Base-by-base conservation (phyloP, 2,888 invertebrate genomes). In the Muschampia plurimacula region DNA sequence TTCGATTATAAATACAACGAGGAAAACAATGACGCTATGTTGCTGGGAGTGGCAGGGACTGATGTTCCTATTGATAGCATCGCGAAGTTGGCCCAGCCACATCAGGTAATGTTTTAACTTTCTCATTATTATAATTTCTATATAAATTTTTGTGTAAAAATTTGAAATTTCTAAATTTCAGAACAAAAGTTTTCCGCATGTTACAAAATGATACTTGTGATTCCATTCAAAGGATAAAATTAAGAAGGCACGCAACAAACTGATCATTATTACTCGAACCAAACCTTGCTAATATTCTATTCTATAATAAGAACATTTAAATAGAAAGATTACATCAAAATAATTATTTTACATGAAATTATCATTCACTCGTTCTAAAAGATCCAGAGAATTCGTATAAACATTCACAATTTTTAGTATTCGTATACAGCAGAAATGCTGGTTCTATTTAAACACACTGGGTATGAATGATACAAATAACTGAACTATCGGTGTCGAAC, bases 11-110 rank as follows among this genome's bases (percentile, higher is more conserved):
- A 96, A 81, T 95, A 94, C 76, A 96, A 96, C 75, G 89, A 94
- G 77, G 95, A 95, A 74, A 82, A 95, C 82, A 95, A 96, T 57
- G 94, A 95, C 78, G 98, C 98, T 0, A 96, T 97, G 80, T 92
- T 99, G 67, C 94, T 99, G 41, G 99, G 99, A 0, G 99, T 99
- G 2, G 99, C 98, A 2, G 99, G 98, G 0, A 99, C 99, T 0
- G 99, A 99, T 85, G 97, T 99, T 44, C 98, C 99, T 0, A 96
- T 99, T 8, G 97, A 97, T 81, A 98, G 99, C 85, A 97, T 99
- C 70, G 96, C 97, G 69, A 97, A 98, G 89, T 94, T 99, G 46
- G 98, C 98, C 0, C 96, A 98, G 76, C 98, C 98, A 0, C 97
- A 98, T 84, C 97, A 99, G 96, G 97, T 98, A 79, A 36, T 22